Evolutionary conservation across 37 sponge, comb jelly and placozoan species (phyloP), one percentile per base, ranked within the genome.

Genomic region (Chondrilla cf. caribensis): DNA sequence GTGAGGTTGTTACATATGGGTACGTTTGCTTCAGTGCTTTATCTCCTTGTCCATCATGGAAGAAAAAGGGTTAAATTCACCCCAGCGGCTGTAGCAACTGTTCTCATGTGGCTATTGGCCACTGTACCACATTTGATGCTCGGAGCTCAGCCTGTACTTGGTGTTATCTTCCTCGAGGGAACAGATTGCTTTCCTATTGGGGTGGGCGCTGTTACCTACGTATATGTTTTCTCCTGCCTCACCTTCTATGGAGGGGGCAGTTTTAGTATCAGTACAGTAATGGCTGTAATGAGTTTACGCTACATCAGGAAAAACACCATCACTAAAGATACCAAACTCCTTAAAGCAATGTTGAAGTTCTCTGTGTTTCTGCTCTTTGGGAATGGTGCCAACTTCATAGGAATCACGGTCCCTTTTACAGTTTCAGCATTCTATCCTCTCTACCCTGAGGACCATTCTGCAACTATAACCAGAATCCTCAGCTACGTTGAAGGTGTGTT

Each of bases 311-410:
- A 73, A 19, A 38, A 73, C 25, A 39, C 76, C 41, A 73, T 73
- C 38, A 15, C 44, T 2, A n/a, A 37, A 39, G 76, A 73, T 40
- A 6, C 24, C 2, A 2, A 22, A 40, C 25, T 37, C 0, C 24
- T 22, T 22, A 73, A 40, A 25, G 76, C 76, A 39, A 73, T 73
- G 76, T 22, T 42, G 2, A 73, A 73, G 25, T 73, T 73, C 6
- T 3, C 76, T 18, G 2, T 73, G 14, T 73, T 73, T 42, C 76
- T 73, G 24, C 17, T 73, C 24, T 21, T 73, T 38, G 76, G 76
- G 1, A 73, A 73, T 38, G 24, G 17, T 8, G 17, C 24, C 8
- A 73, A 73, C 44, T 73, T 73, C 41, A 39, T 42, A 39, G 76
- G 76, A n/a, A 31, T 39, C 15, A 2, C 43, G 1, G 36, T 37